Evolutionary conservation across 1,140 invertebrate genomes (phyloP).

Genomic region (Diorhabda elongata): DNA sequence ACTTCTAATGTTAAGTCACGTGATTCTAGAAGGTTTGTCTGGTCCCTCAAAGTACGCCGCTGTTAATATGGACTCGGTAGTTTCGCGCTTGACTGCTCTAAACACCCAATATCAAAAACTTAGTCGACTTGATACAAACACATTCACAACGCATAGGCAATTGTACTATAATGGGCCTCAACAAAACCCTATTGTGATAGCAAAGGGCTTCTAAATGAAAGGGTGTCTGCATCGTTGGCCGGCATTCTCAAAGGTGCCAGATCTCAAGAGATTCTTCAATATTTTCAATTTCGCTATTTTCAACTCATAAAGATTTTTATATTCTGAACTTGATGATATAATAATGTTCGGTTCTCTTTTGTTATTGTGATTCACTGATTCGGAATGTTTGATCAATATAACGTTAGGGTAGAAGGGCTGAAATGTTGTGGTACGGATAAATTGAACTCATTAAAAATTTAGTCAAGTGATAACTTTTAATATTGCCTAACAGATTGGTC

Average conservation of each 20-base stretch:
- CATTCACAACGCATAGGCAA: slow-evolving; percentile 33
- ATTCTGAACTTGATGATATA: slow-evolving; percentile 28
- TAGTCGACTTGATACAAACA: slow-evolving; percentile 36
- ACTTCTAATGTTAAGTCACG: too few species aligned
- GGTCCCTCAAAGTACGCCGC: background rate
- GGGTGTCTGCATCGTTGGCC: slow-evolving; percentile 33
- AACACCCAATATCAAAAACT: slow-evolving; percentile 30
- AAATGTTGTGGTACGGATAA: slow-evolving; percentile 26
- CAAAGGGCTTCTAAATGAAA: slow-evolving; percentile 33
- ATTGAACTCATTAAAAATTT: slow-evolving; percentile 21
- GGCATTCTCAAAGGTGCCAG: slow-evolving; percentile 36
- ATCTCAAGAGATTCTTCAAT: slow-evolving; percentile 31
- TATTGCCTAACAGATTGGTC: background rate
- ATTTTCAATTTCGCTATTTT: slow-evolving; percentile 26
- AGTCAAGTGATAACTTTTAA: slow-evolving; percentile 18
- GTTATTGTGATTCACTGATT: slow-evolving; percentile 23
- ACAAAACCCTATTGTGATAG: slow-evolving; percentile 34
- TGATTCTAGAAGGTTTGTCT: too few species aligned
- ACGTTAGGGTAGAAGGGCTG: slow-evolving; percentile 22
- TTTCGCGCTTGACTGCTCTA: slow-evolving; percentile 32
- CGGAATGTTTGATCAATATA: slow-evolving; percentile 34
- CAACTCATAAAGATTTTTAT: slow-evolving; percentile 19
- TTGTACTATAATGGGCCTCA: slow-evolving; percentile 38
- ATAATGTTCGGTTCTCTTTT: slow-evolving; percentile 22
- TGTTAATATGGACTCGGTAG: slow-evolving; percentile 20